These are phyloP conservation scores for Proterorhinus semilunaris DNA, from an alignment of 2,113 vertebrate species.

Conservation along the genomic window DNA sequence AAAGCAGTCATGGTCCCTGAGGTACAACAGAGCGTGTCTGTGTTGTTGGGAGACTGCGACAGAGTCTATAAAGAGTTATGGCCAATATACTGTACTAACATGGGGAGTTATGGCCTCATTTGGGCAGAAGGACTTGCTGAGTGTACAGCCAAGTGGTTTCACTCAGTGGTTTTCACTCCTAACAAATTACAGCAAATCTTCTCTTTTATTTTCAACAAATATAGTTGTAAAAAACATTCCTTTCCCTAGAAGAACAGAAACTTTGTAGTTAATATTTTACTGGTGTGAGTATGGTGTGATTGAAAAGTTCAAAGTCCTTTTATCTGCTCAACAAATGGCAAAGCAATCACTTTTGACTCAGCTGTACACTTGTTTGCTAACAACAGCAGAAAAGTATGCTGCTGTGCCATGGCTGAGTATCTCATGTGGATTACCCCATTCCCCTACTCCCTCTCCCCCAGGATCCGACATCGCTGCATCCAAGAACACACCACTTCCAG, in stretches of 20 bases:
- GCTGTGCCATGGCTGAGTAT: slow-evolving; percentile 11
- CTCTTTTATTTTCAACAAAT: slow-evolving; percentile 20
- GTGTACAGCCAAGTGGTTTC: slow-evolving; percentile 20
- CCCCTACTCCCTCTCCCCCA: slow-evolving; percentile 35
- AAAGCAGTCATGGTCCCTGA: slow-evolving; percentile 15
- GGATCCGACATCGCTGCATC: slow-evolving; percentile 44
- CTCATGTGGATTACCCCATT: slow-evolving; percentile 37
- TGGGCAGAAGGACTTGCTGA: slow-evolving; percentile 14
- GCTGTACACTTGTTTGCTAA: slow-evolving; percentile 10
- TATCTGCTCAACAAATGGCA: slow-evolving; percentile 14
- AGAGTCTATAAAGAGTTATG: slow-evolving; percentile 2
- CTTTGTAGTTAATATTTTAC: slow-evolving; percentile 41
- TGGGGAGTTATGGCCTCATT: slow-evolving; percentile 22
- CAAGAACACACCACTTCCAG: slow-evolving; percentile 17
- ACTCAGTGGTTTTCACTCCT: slow-evolving; percentile 20
- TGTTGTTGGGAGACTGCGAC: slow-evolving; percentile 1
- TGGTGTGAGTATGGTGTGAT: slow-evolving; percentile 27
- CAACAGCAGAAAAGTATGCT: slow-evolving; percentile 20
- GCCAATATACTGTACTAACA: slow-evolving; percentile 13
- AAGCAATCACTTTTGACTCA: background rate
- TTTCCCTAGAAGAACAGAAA: slow-evolving; percentile 20
- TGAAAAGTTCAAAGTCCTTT: slow-evolving; percentile 30
- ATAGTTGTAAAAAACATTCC: slow-evolving; percentile 9
- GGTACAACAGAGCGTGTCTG: slow-evolving; percentile 2
- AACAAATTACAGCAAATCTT: slow-evolving; percentile 16